phyloP scores from a whole-genome alignment of 2,113 vertebrate genomes.

The Pterocles orientalis region DNA sequence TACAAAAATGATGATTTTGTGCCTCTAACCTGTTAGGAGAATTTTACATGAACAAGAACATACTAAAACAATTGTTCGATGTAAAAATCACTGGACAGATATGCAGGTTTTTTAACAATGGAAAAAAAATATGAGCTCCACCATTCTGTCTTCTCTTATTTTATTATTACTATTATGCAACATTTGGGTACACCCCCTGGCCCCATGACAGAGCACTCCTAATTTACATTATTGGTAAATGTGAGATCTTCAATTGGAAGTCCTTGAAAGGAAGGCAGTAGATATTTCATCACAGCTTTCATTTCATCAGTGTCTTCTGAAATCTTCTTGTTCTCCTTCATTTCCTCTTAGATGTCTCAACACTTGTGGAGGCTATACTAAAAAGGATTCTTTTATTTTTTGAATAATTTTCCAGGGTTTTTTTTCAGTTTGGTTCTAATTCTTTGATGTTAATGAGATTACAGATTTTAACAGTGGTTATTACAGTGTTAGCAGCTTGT shows the following conservation, averaged over 20 bases:
- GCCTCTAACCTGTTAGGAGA: not conserved
- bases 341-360: not conserved
- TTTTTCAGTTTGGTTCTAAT: not conserved
- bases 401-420: not conserved
- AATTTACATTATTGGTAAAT: not conserved
- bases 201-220: not conserved
- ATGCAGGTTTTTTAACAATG: not conserved
- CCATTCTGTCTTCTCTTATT: not conserved
- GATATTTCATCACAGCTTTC: not conserved
- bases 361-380: not conserved
- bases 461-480: constrained; percentile 31
- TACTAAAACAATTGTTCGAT: not conserved
- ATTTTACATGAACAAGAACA: not conserved
- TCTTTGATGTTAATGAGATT: constrained; percentile 21
- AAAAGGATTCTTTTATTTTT: not conserved
- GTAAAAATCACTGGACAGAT: not conserved
- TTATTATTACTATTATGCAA: not conserved
- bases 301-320: not conserved
- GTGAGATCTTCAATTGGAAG: not conserved
- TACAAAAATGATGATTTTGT: not conserved
- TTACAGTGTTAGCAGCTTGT: constrained; percentile 11
- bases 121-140: not conserved
- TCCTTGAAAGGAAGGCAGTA: not conserved
- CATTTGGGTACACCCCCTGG: not conserved
- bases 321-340: not conserved